Percentiles rank a stretch among this genome's conserved stretches.
Evolutionary conservation across 2,888 invertebrate species (phyloP).

Genomic region (Ophion obscuratus): DNA sequence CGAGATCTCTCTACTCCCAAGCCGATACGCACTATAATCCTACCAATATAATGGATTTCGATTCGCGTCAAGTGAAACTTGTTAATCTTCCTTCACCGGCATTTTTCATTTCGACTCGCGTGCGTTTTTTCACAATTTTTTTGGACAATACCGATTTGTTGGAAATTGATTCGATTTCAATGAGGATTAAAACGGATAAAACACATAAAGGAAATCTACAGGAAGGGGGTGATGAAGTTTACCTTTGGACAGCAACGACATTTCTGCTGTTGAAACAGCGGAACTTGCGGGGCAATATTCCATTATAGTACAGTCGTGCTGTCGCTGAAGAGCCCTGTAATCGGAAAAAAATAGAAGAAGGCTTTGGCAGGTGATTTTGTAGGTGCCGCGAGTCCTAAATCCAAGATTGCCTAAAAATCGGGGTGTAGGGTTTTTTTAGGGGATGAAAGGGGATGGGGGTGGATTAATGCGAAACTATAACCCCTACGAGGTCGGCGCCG

Average conservation of each 20-base stretch:
- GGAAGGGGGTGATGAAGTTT: neutral
- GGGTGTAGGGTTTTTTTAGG: no score
- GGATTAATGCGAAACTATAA: no score
- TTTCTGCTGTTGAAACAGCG: neutral
- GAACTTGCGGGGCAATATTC: neutral
- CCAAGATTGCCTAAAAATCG: no score
- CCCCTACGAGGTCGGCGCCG: no score
- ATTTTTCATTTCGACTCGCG: neutral
- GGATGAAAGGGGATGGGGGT: no score
- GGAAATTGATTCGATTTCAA: neutral
- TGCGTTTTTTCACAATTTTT: neutral
- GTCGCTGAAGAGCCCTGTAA: no score
- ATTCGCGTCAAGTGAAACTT: slow-evolving; percentile 46
- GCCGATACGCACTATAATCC: slow-evolving; percentile 75
- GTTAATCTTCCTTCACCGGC: slow-evolving; percentile 10
- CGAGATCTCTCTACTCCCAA: slow-evolving; percentile 71
- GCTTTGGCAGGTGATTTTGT: no score
- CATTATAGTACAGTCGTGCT: no score
- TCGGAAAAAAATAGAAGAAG: no score
- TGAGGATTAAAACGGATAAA: neutral
- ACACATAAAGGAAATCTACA: neutral
- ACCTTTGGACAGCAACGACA: neutral
- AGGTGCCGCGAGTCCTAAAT: no score
- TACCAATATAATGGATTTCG: slow-evolving; percentile 78
- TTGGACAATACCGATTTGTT: neutral